Evolutionary conservation across 2,113 vertebrate species (phyloP).

Genomic region (Struthio camelus): DNA sequence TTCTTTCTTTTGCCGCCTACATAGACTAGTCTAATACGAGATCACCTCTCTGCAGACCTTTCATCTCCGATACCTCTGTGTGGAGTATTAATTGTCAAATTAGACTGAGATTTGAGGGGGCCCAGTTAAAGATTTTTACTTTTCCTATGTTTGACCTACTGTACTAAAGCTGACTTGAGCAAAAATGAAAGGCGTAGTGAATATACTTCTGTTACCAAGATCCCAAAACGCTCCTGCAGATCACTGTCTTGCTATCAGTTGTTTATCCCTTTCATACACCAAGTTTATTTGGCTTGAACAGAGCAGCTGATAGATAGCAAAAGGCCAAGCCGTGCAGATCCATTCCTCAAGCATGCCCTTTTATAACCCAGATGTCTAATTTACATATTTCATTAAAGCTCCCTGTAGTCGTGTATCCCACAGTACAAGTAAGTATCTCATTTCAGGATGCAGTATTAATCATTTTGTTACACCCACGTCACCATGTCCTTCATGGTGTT

Average conservation of each 20-base stretch:
- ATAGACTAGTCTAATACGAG: background rate
- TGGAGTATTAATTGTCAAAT: background rate
- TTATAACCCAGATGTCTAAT: background rate
- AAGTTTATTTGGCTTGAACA: background rate
- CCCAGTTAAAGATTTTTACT: background rate
- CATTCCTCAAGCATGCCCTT: background rate
- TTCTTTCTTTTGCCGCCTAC: background rate
- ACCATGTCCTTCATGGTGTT: rapidly evolving
- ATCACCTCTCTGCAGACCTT: background rate
- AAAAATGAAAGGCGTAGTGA: background rate
- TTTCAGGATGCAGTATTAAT: background rate
- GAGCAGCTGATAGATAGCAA: background rate
- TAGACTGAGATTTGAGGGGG: background rate
- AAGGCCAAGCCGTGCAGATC: background rate
- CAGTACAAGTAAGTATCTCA: background rate
- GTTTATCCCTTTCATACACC: background rate
- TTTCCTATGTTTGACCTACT: background rate
- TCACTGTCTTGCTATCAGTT: background rate
- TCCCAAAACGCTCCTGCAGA: background rate
- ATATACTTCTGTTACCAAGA: background rate
- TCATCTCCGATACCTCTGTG: background rate
- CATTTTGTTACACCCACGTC: background rate
- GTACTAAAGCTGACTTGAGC: background rate
- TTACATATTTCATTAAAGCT: background rate
- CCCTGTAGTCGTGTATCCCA: background rate